Base-by-base conservation (phyloP, 1,140 invertebrate genomes). In the Solenopsis fugax region DNA sequence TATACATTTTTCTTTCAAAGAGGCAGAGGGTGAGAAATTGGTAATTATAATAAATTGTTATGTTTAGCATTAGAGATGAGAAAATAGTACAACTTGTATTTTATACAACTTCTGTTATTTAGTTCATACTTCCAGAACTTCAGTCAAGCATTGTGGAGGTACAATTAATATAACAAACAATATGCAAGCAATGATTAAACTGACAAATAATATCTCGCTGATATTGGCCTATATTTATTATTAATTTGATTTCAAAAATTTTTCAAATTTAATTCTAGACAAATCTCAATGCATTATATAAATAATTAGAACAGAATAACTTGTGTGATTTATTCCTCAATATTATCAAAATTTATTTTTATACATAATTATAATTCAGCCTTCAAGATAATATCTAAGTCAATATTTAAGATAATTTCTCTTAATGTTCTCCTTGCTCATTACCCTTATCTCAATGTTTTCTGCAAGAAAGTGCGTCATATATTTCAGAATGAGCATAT, bases 391-490 rank as follows among this genome's bases (percentile, higher is more conserved):
- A 29, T 29, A 2, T 2, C 29, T 2, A 29, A 29, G 29, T 29
- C 29, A 29, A 29, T 2, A 2, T 29, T 29, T 29, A 29, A 29
- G 12, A 37, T 52, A 73, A 7, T 58, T 75, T 29, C 16, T 29
- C 16, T 52, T 24, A 34, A 52, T 21, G 24, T 18, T 41, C 34
- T 56, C 6, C 34, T 75, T 34, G 13, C n/a, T 75, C 29, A 56
- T 75, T 75, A 75, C 12, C 3, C 50, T 75, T 75, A 56, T 58
- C 72, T 75, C 7, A 41, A 75, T 58, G 34, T 58, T n/a, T 58
- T 41, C 56, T n/a, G 12, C 72, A 3, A 18, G 24, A 56, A 75
- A 75, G 6, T 75, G 10, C 52, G 3, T 54, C n/a, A 21, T 16
- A 12, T 6, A n/a, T 54, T 54, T 73, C 50, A 13, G 29, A 54